Evolutionary conservation across 2,113 vertebrate genomes (phyloP).

Genomic region (Gnathonemus echidnorhynchus): DNA sequence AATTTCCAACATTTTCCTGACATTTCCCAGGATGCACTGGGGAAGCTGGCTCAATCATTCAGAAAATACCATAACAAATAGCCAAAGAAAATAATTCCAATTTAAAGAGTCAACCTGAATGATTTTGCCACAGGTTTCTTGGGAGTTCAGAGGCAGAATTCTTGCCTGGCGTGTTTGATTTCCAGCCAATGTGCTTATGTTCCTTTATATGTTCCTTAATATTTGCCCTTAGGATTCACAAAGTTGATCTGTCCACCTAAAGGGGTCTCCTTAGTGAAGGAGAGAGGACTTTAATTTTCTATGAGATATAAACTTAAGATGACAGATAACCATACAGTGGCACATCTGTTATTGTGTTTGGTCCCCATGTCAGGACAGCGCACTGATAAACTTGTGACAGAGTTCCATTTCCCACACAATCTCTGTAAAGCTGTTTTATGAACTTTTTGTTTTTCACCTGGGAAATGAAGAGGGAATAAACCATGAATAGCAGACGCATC

Average conservation of each 20-base stretch:
- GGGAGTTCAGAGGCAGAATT: neutral
- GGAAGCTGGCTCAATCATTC: neutral
- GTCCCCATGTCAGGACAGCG: neutral
- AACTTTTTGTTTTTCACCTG: neutral
- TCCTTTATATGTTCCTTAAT: neutral
- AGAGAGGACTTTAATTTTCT: neutral
- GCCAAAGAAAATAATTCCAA: neutral
- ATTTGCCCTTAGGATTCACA: neutral
- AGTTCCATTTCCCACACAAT: neutral
- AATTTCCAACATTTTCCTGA: neutral
- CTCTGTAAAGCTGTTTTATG: neutral
- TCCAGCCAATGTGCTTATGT: neutral
- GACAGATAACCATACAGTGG: neutral
- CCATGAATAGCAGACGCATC: neutral
- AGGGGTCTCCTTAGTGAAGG: neutral
- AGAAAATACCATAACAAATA: neutral
- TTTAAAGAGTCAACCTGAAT: neutral
- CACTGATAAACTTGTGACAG: neutral
- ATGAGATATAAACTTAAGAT: neutral
- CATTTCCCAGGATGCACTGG: neutral
- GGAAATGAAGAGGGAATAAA: neutral
- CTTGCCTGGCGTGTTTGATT: neutral
- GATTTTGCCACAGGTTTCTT: neutral
- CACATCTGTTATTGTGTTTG: neutral
- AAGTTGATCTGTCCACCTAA: neutral